Conservation (phyloP, 2,888 invertebrate species). For the Mayetiola destructor region DNA sequence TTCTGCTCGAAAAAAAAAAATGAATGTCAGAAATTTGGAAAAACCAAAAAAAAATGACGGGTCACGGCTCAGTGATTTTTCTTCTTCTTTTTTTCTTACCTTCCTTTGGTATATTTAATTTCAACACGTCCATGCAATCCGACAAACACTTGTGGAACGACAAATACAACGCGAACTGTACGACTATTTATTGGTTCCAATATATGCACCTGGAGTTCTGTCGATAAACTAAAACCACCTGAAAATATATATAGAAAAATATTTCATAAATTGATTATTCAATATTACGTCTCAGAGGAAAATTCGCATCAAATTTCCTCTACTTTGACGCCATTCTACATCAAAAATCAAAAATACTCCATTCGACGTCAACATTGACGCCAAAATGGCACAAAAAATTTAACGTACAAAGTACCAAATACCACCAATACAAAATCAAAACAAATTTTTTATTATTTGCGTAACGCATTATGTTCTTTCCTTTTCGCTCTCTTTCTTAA, state of each 20-base stretch:
- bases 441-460: too few relatives aligned
- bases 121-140: conserved; percentile 79
- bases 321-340: too few relatives aligned
- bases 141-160: conserved; percentile 66
- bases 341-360: too few relatives aligned
- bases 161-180: conserved; percentile 67
- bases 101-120: conserved; percentile 65
- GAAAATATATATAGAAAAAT: neutral
- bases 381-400: too few relatives aligned
- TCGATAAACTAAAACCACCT: conserved; percentile 5
- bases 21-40: neutral
- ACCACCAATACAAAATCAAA: too few relatives aligned
- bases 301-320: too few relatives aligned
- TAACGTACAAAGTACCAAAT: too few relatives aligned
- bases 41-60: neutral
- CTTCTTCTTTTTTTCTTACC: conserved; percentile 38
- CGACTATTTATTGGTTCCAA: conserved; percentile 64
- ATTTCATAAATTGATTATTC: neutral
- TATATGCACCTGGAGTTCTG: conserved; percentile 40
- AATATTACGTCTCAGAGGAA: too few relatives aligned
- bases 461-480: too few relatives aligned
- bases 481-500: too few relatives aligned
- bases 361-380: too few relatives aligned
- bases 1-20: conserved; percentile 31
- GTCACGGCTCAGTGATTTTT: neutral